These are phyloP conservation scores for Actenoides lindsayi DNA, from an alignment of 2,113 vertebrate species.

Conservation along the genomic window DNA sequence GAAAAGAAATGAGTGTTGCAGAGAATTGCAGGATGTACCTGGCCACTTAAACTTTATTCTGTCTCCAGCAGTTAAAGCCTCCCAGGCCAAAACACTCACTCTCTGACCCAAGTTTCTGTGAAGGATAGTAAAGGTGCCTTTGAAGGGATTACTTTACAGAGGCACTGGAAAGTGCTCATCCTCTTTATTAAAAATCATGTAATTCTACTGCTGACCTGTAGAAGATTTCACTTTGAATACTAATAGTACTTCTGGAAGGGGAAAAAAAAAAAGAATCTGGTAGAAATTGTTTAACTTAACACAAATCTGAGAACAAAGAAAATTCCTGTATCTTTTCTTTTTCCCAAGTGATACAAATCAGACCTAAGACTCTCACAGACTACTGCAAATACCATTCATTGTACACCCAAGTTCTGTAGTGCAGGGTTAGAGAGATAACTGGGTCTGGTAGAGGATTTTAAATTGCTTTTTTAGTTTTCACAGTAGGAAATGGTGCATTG, in stretches of 20 bases:
- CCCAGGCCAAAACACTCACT: not conserved
- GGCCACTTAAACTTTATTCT: not conserved
- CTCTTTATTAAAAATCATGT: not conserved
- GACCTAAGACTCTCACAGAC: not conserved
- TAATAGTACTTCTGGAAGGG: not conserved
- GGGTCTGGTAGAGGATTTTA: not conserved
- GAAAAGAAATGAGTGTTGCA: not conserved
- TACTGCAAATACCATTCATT: not conserved
- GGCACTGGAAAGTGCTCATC: not conserved
- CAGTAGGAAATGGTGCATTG: not conserved
- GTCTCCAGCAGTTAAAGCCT: not conserved
- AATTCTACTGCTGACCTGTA: not conserved
- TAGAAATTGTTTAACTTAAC: not conserved
- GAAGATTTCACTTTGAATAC: not conserved
- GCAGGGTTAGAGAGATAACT: not conserved
- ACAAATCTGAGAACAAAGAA: not conserved
- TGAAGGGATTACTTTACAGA: not conserved
- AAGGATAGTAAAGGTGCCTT: not conserved
- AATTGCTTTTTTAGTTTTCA: not conserved
- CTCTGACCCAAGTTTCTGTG: not conserved
- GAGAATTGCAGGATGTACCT: not conserved
- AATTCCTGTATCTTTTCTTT: not conserved
- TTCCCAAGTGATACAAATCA: not conserved
- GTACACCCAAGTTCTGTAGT: not conserved
- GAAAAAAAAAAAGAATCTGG: not conserved